Evolutionary conservation across 2,797 vertebrate species (phyloP), one percentile per base, ranked within the genome.

Genomic region (Gephyroberyx darwinii): DNA sequence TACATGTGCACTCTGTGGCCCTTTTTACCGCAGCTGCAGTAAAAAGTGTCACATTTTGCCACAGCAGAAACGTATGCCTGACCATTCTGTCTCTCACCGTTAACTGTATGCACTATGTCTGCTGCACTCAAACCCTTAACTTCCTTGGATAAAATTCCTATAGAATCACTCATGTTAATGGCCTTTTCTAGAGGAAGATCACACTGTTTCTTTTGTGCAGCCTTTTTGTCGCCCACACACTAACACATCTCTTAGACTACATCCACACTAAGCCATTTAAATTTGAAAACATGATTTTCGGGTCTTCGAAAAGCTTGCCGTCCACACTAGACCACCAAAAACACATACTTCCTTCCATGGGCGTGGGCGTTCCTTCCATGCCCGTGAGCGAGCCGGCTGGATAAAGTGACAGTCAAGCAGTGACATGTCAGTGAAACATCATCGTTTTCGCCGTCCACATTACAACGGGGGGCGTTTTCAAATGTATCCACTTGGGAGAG

Each of bases 1-100:
- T 74, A 71, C 75, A 80, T 66, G 65, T 80, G 78, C 69, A 45
- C 75, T 86, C 71, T 58, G 0, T 68, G 71, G 65, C 58, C 61
- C 50, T 78, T 68, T 70, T 20, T 65, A 39, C 59, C 67, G n/a
- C 16, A 1, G 56, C 64, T 53, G 56, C 82, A 68, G 57, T 75
- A 75, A 48, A 56, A 48, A 47, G 77, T 71, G 56, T 66, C 78
- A 75, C 7, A 62, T 79, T 84, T 78, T 56, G 62, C 19, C 60
- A 64, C 61, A 33, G 33, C 61, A 69, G 33, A 75, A 58, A 31
- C 52, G 19, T 3, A 72, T 13, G 19, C 12, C 26, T 31, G 75
- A 79, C 55, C 35, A 76, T 69, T 69, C 56, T 60, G 51, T 57
- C 5, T 16, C 48, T 60, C 30, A 48, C 50, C 59, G 14, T 41